Evolutionary conservation across 2,888 invertebrate genomes (phyloP), one percentile per base, ranked within the genome.

Genomic region (Hyposoter didymator): DNA sequence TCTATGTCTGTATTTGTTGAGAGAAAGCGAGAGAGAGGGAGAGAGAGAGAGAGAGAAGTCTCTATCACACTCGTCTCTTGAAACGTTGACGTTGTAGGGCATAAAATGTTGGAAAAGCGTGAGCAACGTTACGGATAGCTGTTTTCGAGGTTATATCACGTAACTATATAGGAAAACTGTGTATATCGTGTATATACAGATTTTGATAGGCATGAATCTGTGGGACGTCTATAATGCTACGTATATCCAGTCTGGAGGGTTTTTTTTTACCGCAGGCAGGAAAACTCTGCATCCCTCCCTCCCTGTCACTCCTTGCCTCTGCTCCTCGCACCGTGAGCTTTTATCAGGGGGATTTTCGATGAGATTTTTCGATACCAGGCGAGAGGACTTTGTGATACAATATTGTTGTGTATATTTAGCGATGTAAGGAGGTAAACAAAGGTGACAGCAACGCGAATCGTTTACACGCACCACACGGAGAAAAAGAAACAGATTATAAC

Each of bases 31-130:
- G 43, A 35, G 67, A 67, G 66, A n/a, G 59, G 45, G 45, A 64
- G 74, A 43, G 84, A 64, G 59, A 75, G 45, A 45, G 49, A 45
- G 70, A 22, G 64, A 69, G 49, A 80, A 73, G 69, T 82, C 76
- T 85, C 62, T 74, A 76, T 84, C 78, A 49, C 69, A 52, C 55
- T 45, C 69, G 69, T 66, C 74, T 43, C 59, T 72, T 59, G 72
- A 73, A 76, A 76, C 67, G 75, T 49, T 76, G 73, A 55, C 76
- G 83, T 78, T 82, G 74, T 64, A 28, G 69, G 67, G 78, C 82
- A 78, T 83, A 85, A 85, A 80, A 85, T 82, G 79, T 83, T 78
- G 76, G 67, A 73, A 81, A 83, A 82, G 66, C 72, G 64, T 76
- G 79, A 74, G 62, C n/a, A 66, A 64, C 72, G 79, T 82, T 83